Evolutionary conservation across 2,797 vertebrate species (phyloP).

Genomic region (Trachurus trachurus): DNA sequence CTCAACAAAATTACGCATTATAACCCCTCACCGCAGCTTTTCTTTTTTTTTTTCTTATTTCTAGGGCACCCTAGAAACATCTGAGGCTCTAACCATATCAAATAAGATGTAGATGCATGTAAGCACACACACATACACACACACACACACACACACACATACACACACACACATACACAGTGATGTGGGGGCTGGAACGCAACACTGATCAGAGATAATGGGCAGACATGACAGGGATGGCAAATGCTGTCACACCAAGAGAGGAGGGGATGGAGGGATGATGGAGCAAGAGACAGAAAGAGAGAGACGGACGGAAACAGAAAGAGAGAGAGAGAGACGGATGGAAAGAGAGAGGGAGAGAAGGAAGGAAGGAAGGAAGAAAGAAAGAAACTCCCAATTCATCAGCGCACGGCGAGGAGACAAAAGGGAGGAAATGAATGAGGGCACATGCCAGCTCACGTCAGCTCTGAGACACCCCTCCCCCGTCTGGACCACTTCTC

Average conservation of each 20-base stretch:
- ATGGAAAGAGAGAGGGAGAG: conserved; percentile 13
- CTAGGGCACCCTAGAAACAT: conserved; percentile 13
- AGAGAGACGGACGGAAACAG: conserved; percentile 4
- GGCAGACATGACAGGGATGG: conserved; percentile 71
- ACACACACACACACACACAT: not conserved
- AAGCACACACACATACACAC: not conserved
- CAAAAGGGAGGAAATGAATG: conserved; percentile 80
- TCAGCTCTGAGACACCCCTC: conserved; percentile 65
- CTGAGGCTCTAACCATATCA: conserved; percentile 3
- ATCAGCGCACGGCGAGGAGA: conserved; percentile 69
- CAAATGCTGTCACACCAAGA: conserved; percentile 53
- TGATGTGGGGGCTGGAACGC: conserved; percentile 63
- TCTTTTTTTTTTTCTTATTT: not conserved
- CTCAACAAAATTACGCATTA: not conserved
- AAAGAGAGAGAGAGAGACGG: conserved; percentile 7
- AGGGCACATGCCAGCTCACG: conserved; percentile 74
- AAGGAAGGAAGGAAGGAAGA: conserved; percentile 43
- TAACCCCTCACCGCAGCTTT: conserved; percentile 2
- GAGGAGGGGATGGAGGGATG: conserved; percentile 53
- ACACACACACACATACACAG: not conserved
- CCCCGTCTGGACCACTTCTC: conserved; percentile 46
- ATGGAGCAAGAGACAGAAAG: conserved; percentile 36
- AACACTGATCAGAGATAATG: conserved; percentile 79
- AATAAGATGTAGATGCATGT: conserved; percentile 45
- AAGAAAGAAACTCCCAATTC: conserved; percentile 65